phyloP scores from a whole-genome alignment of 2,888 invertebrate species.

The Monopis laevigella region DNA sequence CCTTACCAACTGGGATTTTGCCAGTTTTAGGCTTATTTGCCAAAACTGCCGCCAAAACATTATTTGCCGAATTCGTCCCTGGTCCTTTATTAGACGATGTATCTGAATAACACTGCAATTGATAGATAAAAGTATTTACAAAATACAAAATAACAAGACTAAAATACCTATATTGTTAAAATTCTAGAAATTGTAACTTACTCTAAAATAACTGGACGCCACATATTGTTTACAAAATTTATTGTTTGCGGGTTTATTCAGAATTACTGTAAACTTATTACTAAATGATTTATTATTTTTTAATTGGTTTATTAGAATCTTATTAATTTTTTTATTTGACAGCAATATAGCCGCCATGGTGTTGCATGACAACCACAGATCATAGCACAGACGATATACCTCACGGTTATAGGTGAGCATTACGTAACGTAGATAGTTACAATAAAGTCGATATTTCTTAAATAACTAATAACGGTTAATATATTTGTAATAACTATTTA shows the following conservation, averaged over 20 bases:
- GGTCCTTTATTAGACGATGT: slow-evolving; percentile 29
- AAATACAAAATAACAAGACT: slow-evolving; percentile 9
- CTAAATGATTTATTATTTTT: slow-evolving; percentile 36
- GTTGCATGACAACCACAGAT: slow-evolving; percentile 11
- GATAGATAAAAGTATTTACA: background rate
- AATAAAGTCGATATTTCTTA: too few species aligned
- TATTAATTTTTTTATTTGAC: slow-evolving; percentile 44
- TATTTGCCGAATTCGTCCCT: slow-evolving; percentile 48
- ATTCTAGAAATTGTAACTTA: slow-evolving; percentile 23
- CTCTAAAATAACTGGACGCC: slow-evolving; percentile 42
- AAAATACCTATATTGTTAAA: slow-evolving; percentile 15
- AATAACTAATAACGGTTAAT: too few species aligned
- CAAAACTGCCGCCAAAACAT: slow-evolving; percentile 58
- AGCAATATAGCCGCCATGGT: slow-evolving; percentile 53
- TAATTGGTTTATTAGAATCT: slow-evolving; percentile 41
- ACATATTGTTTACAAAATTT: slow-evolving; percentile 43
- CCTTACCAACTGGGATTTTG: slow-evolving; percentile 62
- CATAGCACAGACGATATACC: too few species aligned
- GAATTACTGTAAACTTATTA: slow-evolving; percentile 29
- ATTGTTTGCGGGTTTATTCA: slow-evolving; percentile 41
- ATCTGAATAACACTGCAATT: slow-evolving; percentile 43
- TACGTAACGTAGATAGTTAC: too few species aligned
- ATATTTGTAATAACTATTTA: too few species aligned
- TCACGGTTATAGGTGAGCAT: too few species aligned
- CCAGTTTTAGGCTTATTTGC: slow-evolving; percentile 59